These are phyloP conservation scores for Bambusicola thoracicus DNA, from an alignment of 2,113 vertebrate species.

Conservation along the genomic window DNA sequence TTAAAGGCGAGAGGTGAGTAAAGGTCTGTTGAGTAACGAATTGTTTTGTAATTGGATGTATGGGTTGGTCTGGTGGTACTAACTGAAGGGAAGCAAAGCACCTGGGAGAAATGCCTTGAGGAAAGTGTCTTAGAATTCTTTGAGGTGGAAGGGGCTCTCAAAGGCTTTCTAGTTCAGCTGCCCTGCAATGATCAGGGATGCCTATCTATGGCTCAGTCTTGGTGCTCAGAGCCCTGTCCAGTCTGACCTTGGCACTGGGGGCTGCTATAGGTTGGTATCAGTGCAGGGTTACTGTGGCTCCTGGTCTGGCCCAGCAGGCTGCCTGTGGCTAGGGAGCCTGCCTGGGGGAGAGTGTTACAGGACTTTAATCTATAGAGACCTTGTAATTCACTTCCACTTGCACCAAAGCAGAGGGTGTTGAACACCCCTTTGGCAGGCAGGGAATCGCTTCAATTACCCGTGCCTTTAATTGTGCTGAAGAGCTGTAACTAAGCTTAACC, in stretches of 20 bases:
- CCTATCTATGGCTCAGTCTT: too few relatives aligned
- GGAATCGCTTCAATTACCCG: not conserved
- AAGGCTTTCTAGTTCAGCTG: too few relatives aligned
- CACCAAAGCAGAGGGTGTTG: not conserved
- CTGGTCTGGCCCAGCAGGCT: not conserved
- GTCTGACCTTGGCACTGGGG: too few relatives aligned
- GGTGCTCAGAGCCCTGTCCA: too few relatives aligned
- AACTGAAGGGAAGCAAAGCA: not conserved
- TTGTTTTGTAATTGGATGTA: not conserved
- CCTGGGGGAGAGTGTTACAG: not conserved
- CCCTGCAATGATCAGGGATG: too few relatives aligned
- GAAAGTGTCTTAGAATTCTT: too few relatives aligned
- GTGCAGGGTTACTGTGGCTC: not conserved
- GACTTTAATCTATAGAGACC: not conserved
- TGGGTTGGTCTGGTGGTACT: not conserved
- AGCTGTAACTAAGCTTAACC: not conserved
- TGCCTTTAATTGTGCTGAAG: not conserved
- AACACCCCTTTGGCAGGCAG: not conserved
- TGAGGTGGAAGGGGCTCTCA: too few relatives aligned
- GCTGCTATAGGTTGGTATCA: not conserved
- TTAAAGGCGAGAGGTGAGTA: not conserved
- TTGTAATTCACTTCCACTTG: not conserved
- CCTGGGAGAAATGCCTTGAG: accelerated
- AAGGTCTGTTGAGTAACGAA: accelerated
- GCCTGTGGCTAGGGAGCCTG: not conserved